A percentile compares a stretch with the other conserved stretches of the same genome.
Conservation (phyloP, 2,113 vertebrate species). For the Solea senegalensis region DNA sequence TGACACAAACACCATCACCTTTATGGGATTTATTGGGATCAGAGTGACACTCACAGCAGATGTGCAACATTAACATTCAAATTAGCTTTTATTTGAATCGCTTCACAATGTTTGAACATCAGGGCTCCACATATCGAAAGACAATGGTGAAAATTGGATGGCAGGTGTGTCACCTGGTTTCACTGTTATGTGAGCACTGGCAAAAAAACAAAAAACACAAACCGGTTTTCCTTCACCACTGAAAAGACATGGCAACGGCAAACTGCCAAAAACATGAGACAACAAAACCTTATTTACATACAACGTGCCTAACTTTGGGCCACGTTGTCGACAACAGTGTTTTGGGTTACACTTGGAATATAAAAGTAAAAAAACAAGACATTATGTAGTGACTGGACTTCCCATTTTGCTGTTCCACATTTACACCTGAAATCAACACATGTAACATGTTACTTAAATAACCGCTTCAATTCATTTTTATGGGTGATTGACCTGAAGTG, state of each 20-base stretch:
- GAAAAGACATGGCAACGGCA: slow-evolving; percentile 17
- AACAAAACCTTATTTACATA: not conserved
- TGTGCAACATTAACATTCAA: slow-evolving; percentile 31
- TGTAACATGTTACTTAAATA: too few relatives aligned
- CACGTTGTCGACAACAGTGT: not conserved
- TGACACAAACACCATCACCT: slow-evolving; percentile 28
- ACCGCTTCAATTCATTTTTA: too few relatives aligned
- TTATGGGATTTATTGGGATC: slow-evolving; percentile 51
- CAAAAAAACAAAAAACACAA: slow-evolving; percentile 37
- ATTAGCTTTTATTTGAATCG: slow-evolving; percentile 39
- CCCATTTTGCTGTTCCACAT: slow-evolving; percentile 9
- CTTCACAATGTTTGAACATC: slow-evolving; percentile 38
- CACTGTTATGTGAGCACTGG: slow-evolving; percentile 13
- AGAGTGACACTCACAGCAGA: slow-evolving; percentile 32
- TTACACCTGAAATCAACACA: too few relatives aligned
- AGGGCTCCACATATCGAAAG: slow-evolving; percentile 35
- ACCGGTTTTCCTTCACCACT: slow-evolving; percentile 15
- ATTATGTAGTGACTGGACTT: slow-evolving; percentile 1
- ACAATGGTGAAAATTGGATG: slow-evolving; percentile 26
- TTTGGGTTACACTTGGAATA: slow-evolving; percentile 24
- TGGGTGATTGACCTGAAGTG: too few relatives aligned
- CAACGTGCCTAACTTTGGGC: slow-evolving; percentile 2
- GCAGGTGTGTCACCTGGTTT: slow-evolving; percentile 45
- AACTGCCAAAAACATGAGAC: not conserved
- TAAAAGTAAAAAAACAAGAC: slow-evolving; percentile 5